Base-by-base conservation (phyloP, 2,113 vertebrate genomes). In the Centropus unirufus region DNA sequence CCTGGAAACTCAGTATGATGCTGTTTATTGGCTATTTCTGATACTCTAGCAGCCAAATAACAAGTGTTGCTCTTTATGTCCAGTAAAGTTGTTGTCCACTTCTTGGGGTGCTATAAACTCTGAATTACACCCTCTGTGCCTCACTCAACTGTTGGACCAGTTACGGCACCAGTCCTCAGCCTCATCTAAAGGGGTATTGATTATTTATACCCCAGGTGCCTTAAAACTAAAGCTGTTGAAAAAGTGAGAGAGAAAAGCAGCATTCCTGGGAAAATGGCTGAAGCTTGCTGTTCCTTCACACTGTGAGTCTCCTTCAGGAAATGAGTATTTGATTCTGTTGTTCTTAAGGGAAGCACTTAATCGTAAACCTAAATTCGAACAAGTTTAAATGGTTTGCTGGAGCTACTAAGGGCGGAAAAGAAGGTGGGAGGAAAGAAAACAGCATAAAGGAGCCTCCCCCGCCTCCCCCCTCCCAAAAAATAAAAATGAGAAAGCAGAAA, bases 141-240 rank as follows among this genome's bases (percentile, higher is more conserved):
- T 87, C 55, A 8, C 40, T 8, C 51, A 36, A 70, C 14, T 95
- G 49, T 36, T 76, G 85, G 89, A 73, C 24, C 77, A 81, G 42
- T 55, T 58, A 47, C 1, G 16, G 18, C 30, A 89, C 58, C 26
- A 7, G 75, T 39, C 24, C 27, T 68, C 29, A 69, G 69, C 75
- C 78, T 76, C 42, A 36, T 49, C 68, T 81, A 55, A 40, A 18
- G 32, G n/a, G 9, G 59, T 84, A 82, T 51, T 22, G 63, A 64
- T 96, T 90, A 90, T 94, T 96, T 95, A 57, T 66, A 75, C 4
- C 58, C 32, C 75, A 91, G 72, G 34, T 85, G 68, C 67, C 54
- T 90, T 76, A 44, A 73, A 90, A 86, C 32, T 57, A 55, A 75
- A 87, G 49, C 69, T 79, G 62, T 8, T 44, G 54, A 77, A 46